Base-by-base conservation (phyloP, 2,113 vertebrate species). In the Chionis minor region DNA sequence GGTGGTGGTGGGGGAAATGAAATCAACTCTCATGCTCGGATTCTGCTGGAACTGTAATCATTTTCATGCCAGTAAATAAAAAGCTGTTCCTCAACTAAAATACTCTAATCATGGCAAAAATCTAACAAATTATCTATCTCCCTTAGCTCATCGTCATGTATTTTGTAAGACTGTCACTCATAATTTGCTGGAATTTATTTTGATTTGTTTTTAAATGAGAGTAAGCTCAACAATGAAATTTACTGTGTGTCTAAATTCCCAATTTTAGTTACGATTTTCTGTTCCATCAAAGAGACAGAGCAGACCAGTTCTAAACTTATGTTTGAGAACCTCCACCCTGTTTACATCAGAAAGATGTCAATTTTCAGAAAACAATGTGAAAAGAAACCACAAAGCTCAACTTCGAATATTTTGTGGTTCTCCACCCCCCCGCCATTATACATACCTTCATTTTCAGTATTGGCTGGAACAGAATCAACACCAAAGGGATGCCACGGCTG, bases 391-490 rank as follows among this genome's bases (percentile, higher is more conserved):
- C 10, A 78, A 86, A 83, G 38, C 12, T 62, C 40, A 88, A 47
- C 28, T 79, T 38, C 71, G 47, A 79, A 51, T 4, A 30, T 22
- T 78, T 51, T 18, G 4, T 65, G 10, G 8, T 35, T 67, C 27
- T 49, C 6, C 16, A 16, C 35, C 40, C 67, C 38, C 38, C 38
- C 38, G 38, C 38, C 38, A 38, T 5, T 61, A 49, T 95, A 92
- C 79, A 32, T 98, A 99, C 99, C 99, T 97, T 99, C 99, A 85
- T 99, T 99, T 97, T 99, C 99, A 2, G 99, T 99, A 95, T 99
- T 99, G 95, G 99, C 98, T 72, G 99, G 99, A 95, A 99, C 99
- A 20, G 98, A 98, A 90, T 98, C 98, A 65, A 99, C 99, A 92
- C 98, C 99, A 96, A 99, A 99, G 4, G 99, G 99, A 96, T 99